These are phyloP conservation scores for Emys orbicularis DNA, from an alignment of 2,797 vertebrate species.

Conservation along the genomic window DNA sequence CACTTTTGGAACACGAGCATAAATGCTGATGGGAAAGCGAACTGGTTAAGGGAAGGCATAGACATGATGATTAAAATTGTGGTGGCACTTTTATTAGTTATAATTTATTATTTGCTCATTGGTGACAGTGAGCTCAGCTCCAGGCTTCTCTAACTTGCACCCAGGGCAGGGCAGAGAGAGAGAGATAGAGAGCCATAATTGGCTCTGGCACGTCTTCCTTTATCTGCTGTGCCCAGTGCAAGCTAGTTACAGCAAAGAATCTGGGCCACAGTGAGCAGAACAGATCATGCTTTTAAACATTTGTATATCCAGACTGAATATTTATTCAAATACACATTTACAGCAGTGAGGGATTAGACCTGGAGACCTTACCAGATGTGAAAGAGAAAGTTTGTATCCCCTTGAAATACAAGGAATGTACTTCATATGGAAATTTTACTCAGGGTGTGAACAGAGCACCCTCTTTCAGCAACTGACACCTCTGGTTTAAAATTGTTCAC, in stretches of 20 bases:
- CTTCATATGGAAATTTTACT: not conserved
- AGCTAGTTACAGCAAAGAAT: not conserved
- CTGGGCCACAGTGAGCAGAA: not conserved
- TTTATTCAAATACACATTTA: not conserved
- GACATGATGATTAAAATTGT: not conserved
- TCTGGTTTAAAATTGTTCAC: not conserved
- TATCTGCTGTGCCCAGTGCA: rapidly evolving
- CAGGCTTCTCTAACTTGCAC: not conserved
- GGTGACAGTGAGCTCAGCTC: not conserved
- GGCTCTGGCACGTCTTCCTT: not conserved
- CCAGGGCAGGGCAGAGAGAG: not conserved
- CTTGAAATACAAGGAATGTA: too few species aligned
- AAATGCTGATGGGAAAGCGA: not conserved
- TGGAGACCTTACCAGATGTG: not conserved
- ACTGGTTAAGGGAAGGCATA: not conserved
- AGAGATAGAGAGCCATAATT: not conserved
- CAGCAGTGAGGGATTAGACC: not conserved
- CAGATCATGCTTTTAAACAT: not conserved
- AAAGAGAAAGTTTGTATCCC: too few species aligned
- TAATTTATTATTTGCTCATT: rapidly evolving
- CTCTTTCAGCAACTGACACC: not conserved
- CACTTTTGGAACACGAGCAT: not conserved
- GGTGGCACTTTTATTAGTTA: rapidly evolving
- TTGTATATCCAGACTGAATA: not conserved
- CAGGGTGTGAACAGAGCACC: rapidly evolving